Percentiles rank a stretch among this genome's conserved stretches.
phyloP scores from a whole-genome alignment of 1,140 invertebrate genomes.

The Trichoplusia ni region DNA sequence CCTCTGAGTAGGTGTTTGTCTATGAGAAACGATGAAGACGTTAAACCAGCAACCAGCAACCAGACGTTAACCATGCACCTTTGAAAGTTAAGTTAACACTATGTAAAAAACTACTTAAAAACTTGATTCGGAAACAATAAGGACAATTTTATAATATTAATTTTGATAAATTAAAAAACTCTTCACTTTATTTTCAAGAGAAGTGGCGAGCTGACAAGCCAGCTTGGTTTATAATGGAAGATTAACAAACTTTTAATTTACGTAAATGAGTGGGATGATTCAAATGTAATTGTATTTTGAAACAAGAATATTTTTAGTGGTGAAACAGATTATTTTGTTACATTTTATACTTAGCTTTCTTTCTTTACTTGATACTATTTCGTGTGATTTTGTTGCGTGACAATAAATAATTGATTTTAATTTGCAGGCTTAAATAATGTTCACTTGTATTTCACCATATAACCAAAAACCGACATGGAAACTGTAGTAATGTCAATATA shows the following conservation, averaged over 20 bases:
- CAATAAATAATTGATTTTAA: no score
- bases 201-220: background rate
- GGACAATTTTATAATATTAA: constrained; percentile 13
- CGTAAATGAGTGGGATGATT: background rate
- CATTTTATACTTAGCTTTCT: constrained; percentile 10
- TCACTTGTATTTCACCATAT: no score
- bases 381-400: no score
- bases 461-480: no score
- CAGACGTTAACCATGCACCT: no score
- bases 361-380: no score
- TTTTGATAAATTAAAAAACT: background rate
- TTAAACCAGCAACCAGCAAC: no score
- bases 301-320: background rate
- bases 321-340: background rate
- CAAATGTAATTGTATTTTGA: constrained; percentile 10
- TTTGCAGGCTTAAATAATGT: no score
- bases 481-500: no score
- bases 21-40: no score
- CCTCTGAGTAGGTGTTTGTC: no score
- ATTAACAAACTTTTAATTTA: constrained; percentile 8
- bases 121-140: background rate
- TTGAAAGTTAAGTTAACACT: no score
- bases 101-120: background rate
- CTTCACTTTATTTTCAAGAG: background rate
- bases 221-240: background rate